Conservation (phyloP, 2,888 invertebrate genomes). For the Ophioninae sp. region DNA sequence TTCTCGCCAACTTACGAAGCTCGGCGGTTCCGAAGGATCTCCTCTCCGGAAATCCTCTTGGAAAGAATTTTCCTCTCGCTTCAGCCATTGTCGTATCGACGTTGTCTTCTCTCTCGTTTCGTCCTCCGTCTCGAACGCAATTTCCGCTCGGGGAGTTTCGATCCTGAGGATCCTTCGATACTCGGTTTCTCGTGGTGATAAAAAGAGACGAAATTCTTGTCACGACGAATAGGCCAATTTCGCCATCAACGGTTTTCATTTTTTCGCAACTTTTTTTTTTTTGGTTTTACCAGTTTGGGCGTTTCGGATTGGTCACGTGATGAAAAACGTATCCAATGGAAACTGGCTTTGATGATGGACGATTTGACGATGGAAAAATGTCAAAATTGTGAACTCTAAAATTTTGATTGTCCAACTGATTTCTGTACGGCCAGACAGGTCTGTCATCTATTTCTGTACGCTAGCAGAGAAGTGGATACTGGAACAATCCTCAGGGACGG, state of each 20-base stretch:
- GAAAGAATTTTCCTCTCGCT: background rate
- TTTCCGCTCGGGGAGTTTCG: background rate
- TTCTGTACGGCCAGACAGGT: constrained; percentile 17
- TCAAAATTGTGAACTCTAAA: constrained; percentile 38
- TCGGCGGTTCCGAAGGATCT: background rate
- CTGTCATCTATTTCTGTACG: constrained; percentile 38
- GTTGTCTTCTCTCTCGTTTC: background rate
- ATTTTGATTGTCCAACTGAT: constrained; percentile 19
- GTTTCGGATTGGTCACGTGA: too few species aligned
- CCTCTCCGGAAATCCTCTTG: background rate
- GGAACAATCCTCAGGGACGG: constrained; percentile 29
- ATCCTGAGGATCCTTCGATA: background rate
- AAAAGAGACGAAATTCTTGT: background rate
- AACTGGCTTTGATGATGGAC: too few species aligned
- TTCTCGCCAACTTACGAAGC: background rate
- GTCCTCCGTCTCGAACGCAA: background rate
- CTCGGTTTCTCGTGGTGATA: background rate
- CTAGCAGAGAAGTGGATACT: constrained; percentile 38
- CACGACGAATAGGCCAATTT: background rate
- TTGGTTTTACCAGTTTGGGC: too few species aligned
- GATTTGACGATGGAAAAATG: background rate
- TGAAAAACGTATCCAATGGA: too few species aligned
- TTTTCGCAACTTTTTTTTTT: too few species aligned
- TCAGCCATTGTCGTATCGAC: background rate
- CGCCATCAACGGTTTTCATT: too few species aligned